Conservation (phyloP, 2,113 vertebrate species). For the Isichthys henryi region DNA sequence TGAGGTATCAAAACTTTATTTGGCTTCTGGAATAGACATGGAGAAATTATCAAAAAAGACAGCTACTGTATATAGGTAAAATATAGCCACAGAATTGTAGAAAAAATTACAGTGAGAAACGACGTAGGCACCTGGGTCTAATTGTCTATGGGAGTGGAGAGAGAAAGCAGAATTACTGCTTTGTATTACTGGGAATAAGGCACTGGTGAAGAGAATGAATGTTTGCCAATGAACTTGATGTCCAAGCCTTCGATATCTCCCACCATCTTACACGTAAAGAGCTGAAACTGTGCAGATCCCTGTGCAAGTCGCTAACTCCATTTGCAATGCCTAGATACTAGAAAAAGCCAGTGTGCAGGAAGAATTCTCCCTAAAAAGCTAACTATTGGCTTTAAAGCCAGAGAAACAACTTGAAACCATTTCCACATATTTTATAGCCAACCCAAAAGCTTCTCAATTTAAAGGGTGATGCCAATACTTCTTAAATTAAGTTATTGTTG, state of each 20-base stretch:
- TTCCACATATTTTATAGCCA: neutral
- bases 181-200: neutral
- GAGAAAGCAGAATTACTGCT: neutral
- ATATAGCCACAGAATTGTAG: too few relatives aligned
- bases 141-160: neutral
- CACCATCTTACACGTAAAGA: neutral
- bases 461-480: neutral
- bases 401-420: neutral
- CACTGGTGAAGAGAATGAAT: neutral
- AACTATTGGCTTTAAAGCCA: neutral
- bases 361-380: neutral
- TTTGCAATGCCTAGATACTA: neutral
- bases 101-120: too few relatives aligned
- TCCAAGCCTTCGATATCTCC: neutral
- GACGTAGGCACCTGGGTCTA: neutral
- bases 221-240: neutral
- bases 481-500: neutral
- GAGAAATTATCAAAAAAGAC: neutral
- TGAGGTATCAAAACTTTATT: neutral
- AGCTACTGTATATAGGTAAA: neutral
- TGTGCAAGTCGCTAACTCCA: neutral
- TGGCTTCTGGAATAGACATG: neutral
- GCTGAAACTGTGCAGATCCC: neutral
- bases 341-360: neutral
- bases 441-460: neutral